Conservation (phyloP, 2,797 vertebrate genomes). For the Falco rusticolus region DNA sequence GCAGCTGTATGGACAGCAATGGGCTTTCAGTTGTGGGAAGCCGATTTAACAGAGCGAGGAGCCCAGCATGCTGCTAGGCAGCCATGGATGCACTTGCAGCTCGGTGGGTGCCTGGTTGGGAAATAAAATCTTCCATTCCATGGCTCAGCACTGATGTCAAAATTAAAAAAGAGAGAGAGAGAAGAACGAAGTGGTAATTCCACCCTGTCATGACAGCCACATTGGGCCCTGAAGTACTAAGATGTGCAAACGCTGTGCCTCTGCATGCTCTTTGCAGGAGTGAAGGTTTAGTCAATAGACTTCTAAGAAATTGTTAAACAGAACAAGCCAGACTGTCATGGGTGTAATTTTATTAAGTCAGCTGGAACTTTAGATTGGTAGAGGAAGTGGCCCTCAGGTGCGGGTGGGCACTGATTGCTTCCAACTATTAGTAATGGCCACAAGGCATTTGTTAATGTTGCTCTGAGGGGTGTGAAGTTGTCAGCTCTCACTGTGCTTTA, state of each 20-base stretch:
- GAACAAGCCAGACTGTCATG: background rate
- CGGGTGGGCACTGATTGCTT: background rate
- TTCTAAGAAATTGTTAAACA: background rate
- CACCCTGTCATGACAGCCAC: background rate
- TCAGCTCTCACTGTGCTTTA: background rate
- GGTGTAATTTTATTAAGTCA: background rate
- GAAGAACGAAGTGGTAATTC: background rate
- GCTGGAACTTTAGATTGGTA: background rate
- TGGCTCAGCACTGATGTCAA: background rate
- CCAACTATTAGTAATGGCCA: background rate
- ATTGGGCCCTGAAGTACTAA: accelerated
- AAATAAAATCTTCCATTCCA: background rate
- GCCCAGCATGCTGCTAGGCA: background rate
- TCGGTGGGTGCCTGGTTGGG: background rate
- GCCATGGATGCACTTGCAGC: background rate
- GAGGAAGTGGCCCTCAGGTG: background rate
- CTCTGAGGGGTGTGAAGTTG: background rate
- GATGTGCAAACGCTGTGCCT: background rate
- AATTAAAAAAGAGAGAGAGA: background rate
- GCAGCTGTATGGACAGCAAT: background rate
- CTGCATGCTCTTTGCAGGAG: background rate
- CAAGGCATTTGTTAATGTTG: background rate
- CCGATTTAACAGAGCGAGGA: background rate
- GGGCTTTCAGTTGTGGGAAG: background rate
- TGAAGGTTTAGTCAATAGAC: background rate